Evolutionary conservation across 2,797 vertebrate genomes (phyloP).

Genomic region (Lates japonicus): DNA sequence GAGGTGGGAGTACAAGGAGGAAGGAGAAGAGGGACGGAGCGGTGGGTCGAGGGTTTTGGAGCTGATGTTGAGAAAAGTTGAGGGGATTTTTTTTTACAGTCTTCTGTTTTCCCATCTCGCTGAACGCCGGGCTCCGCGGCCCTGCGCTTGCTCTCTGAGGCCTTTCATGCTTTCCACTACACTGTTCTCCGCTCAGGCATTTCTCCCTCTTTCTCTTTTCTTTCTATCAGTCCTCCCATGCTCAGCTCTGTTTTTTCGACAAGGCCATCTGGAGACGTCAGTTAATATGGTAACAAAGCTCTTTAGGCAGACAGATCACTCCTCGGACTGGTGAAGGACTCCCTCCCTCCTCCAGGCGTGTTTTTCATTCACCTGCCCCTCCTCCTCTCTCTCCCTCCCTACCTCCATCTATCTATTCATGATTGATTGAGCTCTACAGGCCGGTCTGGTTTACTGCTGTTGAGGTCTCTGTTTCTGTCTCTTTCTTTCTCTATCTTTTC

Average conservation of each 20-base stretch:
- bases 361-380: conserved; percentile 18
- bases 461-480: conserved; percentile 41
- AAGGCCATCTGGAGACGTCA: too few species aligned
- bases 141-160: conserved; percentile 50
- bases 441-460: conserved; percentile 1
- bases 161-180: conserved; percentile 47
- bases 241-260: conserved; percentile 27
- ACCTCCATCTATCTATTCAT: conserved; percentile 42
- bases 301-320: too few species aligned
- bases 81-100: conserved; percentile 74
- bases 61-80: conserved; percentile 73
- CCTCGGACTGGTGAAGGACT: too few species aligned
- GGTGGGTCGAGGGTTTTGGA: conserved; percentile 31
- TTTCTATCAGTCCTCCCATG: conserved; percentile 55
- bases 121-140: conserved; percentile 46
- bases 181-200: conserved; percentile 27
- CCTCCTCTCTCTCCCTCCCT: conserved; percentile 7
- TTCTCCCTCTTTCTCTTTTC: conserved; percentile 37
- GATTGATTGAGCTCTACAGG: conserved; percentile 50
- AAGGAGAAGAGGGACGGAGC: conserved; percentile 60
- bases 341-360: conserved; percentile 36
- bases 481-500: not conserved
- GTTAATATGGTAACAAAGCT: too few species aligned
- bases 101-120: conserved; percentile 58
- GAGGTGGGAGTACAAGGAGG: conserved; percentile 74